Percentiles rank a stretch among this genome's conserved stretches.
Evolutionary conservation across 2,113 vertebrate genomes (phyloP).

Genomic region (Hymenochirus boettgeri): DNA sequence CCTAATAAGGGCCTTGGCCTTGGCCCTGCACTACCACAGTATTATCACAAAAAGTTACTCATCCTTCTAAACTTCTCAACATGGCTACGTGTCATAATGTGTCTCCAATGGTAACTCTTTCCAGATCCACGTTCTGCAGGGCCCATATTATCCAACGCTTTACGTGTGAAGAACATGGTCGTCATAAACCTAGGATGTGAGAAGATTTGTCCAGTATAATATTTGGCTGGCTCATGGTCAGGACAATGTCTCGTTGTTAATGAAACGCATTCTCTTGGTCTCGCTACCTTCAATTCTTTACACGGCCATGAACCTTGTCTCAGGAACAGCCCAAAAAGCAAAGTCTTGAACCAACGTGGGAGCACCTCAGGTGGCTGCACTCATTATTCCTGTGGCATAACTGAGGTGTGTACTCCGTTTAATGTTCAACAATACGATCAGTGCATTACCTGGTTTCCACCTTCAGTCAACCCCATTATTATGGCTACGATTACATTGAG

Average conservation of each 20-base stretch:
- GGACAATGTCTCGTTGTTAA: conserved; percentile 41
- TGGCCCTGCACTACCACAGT: no score
- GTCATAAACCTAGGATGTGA: conserved; percentile 54
- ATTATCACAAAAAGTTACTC: conserved; percentile 44
- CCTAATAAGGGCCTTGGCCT: no score
- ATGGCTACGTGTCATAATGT: conserved; percentile 59
- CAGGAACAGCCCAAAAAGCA: conserved; percentile 52
- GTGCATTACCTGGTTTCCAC: no score
- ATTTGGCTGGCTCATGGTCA: conserved; percentile 41
- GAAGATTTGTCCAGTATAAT: conserved; percentile 41
- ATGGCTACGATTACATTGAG: no score
- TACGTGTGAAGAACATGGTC: conserved; percentile 56
- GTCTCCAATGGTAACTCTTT: background rate
- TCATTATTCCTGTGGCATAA: conserved; percentile 68
- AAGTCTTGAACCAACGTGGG: conserved; percentile 69
- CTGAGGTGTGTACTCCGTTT: no score
- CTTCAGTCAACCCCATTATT: no score
- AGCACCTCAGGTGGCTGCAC: conserved; percentile 67
- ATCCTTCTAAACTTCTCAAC: conserved; percentile 16
- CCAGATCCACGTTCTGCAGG: conserved; percentile 41
- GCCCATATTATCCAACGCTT: conserved; percentile 47
- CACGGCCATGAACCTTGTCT: conserved; percentile 45
- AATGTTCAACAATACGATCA: no score
- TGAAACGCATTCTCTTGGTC: conserved; percentile 34
- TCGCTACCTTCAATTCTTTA: conserved; percentile 65